phyloP scores from a whole-genome alignment of 2,113 vertebrate genomes.

The Amazona vittata region DNA sequence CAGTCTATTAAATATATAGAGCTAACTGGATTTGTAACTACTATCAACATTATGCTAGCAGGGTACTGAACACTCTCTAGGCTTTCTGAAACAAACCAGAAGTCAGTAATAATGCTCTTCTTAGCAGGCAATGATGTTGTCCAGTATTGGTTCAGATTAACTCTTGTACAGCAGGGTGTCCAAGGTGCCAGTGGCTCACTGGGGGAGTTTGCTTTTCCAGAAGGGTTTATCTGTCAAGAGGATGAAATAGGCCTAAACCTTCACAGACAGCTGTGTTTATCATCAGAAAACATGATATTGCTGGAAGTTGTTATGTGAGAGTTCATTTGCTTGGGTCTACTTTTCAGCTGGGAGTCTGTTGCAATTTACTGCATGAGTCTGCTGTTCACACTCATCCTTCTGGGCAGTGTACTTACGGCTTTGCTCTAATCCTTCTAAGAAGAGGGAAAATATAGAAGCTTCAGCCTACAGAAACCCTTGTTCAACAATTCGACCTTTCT shows the following conservation, averaged over 20 bases:
- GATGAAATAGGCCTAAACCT: not conserved
- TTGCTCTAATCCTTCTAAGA: not conserved
- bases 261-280: not conserved
- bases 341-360: not conserved
- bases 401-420: not conserved
- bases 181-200: not conserved
- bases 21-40: not conserved
- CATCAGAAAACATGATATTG: not conserved
- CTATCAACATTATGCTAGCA: accelerated
- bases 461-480: not conserved
- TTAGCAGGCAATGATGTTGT: accelerated
- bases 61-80: too few relatives aligned
- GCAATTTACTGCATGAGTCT: not conserved
- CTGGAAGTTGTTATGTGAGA: not conserved
- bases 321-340: not conserved
- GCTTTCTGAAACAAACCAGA: not conserved
- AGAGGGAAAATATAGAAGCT: not conserved
- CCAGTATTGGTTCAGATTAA: not conserved
- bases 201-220: not conserved
- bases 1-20: not conserved
- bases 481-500: not conserved
- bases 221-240: not conserved
- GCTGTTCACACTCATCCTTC: not conserved
- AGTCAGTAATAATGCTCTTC: not conserved
- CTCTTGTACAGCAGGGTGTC: not conserved